Conservation (phyloP, 2,888 invertebrate genomes). For the Scaptomyza caliginosa region DNA sequence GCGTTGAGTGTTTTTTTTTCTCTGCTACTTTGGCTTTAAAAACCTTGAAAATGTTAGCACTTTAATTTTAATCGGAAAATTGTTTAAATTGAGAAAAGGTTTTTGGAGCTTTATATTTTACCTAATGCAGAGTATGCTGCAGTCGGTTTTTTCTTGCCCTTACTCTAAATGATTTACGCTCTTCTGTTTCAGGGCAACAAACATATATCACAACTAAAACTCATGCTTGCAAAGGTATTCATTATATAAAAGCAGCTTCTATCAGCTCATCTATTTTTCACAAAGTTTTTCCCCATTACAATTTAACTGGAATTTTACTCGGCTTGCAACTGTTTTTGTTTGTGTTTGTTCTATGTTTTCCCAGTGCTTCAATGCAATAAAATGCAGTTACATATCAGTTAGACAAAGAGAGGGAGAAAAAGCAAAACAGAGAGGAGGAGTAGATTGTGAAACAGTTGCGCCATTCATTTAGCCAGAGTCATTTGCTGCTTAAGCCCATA, state of each 20-base stretch:
- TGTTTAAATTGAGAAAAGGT: not conserved
- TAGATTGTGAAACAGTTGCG: conserved; percentile 22
- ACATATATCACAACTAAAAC: not conserved
- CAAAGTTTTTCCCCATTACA: conserved; percentile 1
- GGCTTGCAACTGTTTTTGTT: not conserved
- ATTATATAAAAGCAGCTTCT: not conserved
- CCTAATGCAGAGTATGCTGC: too few relatives aligned
- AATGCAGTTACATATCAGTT: conserved; percentile 35
- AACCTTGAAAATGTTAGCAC: not conserved
- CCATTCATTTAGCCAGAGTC: conserved; percentile 61
- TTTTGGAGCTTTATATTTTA: too few relatives aligned
- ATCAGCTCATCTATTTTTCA: not conserved
- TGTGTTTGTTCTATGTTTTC: not conserved
- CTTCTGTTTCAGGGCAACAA: too few relatives aligned
- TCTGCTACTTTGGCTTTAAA: not conserved
- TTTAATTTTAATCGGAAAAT: not conserved
- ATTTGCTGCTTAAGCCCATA: conserved; percentile 65
- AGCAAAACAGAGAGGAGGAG: not conserved
- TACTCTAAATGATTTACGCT: too few relatives aligned
- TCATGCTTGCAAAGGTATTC: not conserved
- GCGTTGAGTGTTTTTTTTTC: conserved; percentile 36
- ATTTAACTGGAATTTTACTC: conserved; percentile 1
- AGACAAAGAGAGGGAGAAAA: not conserved
- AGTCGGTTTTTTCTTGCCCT: too few relatives aligned
- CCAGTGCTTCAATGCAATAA: conserved; percentile 17